Conservation (phyloP, 2,113 vertebrate genomes). For the Pedetes capensis region DNA sequence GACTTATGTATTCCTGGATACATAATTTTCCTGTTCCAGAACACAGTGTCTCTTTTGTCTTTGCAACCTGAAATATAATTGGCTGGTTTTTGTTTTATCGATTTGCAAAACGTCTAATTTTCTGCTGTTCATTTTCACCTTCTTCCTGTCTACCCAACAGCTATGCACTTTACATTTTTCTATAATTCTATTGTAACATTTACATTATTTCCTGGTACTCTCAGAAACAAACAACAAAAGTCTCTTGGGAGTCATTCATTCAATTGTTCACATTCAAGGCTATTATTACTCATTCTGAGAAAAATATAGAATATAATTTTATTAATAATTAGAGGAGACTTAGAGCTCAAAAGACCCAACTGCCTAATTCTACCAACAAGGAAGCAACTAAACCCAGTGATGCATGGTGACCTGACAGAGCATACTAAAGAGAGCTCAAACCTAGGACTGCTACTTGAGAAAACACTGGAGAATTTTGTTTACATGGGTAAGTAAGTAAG, state of each 20-base stretch:
- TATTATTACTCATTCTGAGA: neutral
- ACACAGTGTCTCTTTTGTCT: constrained; percentile 11
- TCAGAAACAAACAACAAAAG: neutral
- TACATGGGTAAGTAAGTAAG: neutral
- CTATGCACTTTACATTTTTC: neutral
- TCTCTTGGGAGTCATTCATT: neutral
- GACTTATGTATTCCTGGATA: constrained; percentile 51
- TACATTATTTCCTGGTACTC: neutral
- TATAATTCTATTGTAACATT: neutral
- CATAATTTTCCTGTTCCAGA: constrained; percentile 2
- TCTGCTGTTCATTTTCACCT: neutral
- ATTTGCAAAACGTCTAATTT: constrained; percentile 21
- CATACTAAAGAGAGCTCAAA: neutral
- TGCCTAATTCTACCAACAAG: neutral
- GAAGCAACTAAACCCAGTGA: neutral
- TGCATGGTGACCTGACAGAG: neutral
- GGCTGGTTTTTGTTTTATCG: constrained; percentile 3
- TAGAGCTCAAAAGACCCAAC: neutral
- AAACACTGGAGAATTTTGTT: neutral
- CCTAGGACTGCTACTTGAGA: neutral
- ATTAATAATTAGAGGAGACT: constrained; percentile 19
- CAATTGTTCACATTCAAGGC: neutral
- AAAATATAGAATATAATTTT: constrained; percentile 3
- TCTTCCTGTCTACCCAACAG: constrained; percentile 35
- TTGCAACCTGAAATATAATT: constrained; percentile 42